Evolutionary conservation across 2,888 invertebrate species (phyloP).

Genomic region (Erpobdella octoculata): DNA sequence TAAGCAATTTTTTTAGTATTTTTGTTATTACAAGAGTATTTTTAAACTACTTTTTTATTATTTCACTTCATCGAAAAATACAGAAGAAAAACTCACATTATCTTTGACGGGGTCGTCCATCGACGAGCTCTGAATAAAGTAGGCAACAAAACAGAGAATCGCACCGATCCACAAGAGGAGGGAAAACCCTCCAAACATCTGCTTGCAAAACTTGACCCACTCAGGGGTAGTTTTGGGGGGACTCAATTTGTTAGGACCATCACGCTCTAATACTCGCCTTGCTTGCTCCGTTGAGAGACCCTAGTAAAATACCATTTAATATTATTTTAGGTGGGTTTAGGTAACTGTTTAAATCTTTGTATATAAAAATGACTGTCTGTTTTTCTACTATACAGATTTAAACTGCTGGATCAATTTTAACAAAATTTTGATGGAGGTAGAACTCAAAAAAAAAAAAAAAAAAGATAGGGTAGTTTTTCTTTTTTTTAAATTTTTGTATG

Average conservation of each 20-base stretch:
- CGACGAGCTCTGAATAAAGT: constrained; percentile 61
- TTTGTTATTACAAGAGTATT: too few species aligned
- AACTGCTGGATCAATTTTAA: too few species aligned
- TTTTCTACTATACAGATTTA: too few species aligned
- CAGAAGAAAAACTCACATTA: constrained; percentile 56
- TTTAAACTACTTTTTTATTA: too few species aligned
- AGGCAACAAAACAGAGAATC: constrained; percentile 85
- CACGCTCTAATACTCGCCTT: constrained; percentile 41
- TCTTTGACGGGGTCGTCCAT: constrained; percentile 91
- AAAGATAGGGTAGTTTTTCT: too few species aligned
- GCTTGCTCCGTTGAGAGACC: constrained; percentile 43
- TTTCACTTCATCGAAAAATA: too few species aligned
- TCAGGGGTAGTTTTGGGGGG: constrained; percentile 50
- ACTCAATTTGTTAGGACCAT: constrained; percentile 49
- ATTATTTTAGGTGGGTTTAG: neutral
- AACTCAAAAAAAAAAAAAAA: too few species aligned
- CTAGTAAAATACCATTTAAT: constrained; percentile 32
- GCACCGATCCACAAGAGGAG: constrained; percentile 49
- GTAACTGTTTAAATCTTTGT: neutral
- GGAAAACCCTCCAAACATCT: constrained; percentile 49
- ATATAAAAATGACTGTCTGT: too few species aligned
- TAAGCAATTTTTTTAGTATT: too few species aligned
- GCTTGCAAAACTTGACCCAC: constrained; percentile 50
- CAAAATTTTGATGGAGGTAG: too few species aligned
- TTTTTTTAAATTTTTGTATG: too few species aligned